Base-by-base conservation (phyloP, 2,797 vertebrate species). In the Miichthys miiuy region DNA sequence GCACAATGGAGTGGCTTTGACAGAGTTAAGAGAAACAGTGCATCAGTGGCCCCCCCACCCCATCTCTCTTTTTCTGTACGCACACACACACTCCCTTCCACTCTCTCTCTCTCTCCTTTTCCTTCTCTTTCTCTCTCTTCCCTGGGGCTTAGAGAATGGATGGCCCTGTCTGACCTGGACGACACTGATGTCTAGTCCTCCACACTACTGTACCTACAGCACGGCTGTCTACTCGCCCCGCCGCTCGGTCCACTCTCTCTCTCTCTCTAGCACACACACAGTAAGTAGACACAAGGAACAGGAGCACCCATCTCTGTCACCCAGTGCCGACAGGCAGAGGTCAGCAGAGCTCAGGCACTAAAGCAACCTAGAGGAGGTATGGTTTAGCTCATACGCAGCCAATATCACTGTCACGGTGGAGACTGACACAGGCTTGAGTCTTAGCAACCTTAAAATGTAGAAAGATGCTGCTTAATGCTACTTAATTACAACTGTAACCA, bases 111-210 rank as follows among this genome's bases (percentile, higher is more conserved):
- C 34, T 74, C 77, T 81, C 57, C 47, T 78, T 79, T 47, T 44
- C 60, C 63, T 57, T 73, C 72, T 54, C 58, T 67, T 20, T 77
- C 64, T 69, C 74, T 84, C 77, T 82, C 90, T 84, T 90, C 91
- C 91, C 93, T 86, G 44, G 92, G 87, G 93, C 89, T 92, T 84
- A 72, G 77, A 94, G 91, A 90, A 95, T 94, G 90, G 92, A 95
- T 93, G 90, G 93, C 84, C 89, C 92, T 92, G 94, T 95, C 94
- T 93, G 91, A 92, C 89, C 90, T 82, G 85, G 88, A 89, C 88
- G 92, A 95, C 94, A 93, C 92, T 89, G 88, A 91, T 89, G 89
- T 91, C 90, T 91, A 79, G 87, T 89, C 87, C 86, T 90, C 83
- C 74, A 87, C 91, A 87, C 90, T 92, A 92, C 92, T 89, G 89